phyloP scores from a whole-genome alignment of 2,113 vertebrate species.

The Leucopternis melanops region DNA sequence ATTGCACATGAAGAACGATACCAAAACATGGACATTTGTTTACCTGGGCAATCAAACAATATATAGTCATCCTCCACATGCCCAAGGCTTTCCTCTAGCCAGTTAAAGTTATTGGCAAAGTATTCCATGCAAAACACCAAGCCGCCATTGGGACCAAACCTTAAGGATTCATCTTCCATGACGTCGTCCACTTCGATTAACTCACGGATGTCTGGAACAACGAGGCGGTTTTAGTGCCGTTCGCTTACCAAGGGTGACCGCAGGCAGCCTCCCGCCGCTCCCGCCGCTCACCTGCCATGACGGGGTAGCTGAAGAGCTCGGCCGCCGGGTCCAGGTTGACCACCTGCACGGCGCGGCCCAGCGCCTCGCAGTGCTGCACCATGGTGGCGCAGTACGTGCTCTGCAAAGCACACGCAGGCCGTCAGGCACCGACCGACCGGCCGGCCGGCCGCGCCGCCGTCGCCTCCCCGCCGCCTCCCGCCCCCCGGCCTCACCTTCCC shows the following conservation, averaged over 20 bases:
- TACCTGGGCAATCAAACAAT: conserved; percentile 96
- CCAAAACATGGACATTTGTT: rapidly evolving
- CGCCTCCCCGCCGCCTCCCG: too few relatives aligned
- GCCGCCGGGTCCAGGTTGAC: conserved; percentile 95
- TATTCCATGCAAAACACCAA: conserved; percentile 99
- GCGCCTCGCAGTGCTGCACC: conserved; percentile 83
- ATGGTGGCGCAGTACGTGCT: conserved; percentile 95
- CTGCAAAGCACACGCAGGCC: conserved; percentile 59
- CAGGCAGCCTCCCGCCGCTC: background rate
- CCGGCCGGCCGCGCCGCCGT: too few relatives aligned
- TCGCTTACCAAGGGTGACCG: rapidly evolving
- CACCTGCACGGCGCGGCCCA: conserved; percentile 89
- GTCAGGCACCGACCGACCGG: background rate
- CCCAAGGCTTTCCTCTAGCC: conserved; percentile 90
- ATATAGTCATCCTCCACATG: conserved; percentile 95
- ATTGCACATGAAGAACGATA: rapidly evolving
- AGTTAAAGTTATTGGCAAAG: conserved; percentile 92
- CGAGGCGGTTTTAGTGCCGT: rapidly evolving
- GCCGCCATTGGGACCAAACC: conserved; percentile 93
- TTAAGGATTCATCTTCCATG: conserved; percentile 89
- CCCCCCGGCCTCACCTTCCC: too few relatives aligned
- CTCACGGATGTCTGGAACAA: conserved; percentile 86
- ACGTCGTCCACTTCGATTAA: conserved; percentile 96
- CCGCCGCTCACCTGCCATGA: conserved; percentile 85
- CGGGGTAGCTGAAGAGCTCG: conserved; percentile 87